Conservation (phyloP, 2,888 invertebrate species). For the Chrysodeixis includens region DNA sequence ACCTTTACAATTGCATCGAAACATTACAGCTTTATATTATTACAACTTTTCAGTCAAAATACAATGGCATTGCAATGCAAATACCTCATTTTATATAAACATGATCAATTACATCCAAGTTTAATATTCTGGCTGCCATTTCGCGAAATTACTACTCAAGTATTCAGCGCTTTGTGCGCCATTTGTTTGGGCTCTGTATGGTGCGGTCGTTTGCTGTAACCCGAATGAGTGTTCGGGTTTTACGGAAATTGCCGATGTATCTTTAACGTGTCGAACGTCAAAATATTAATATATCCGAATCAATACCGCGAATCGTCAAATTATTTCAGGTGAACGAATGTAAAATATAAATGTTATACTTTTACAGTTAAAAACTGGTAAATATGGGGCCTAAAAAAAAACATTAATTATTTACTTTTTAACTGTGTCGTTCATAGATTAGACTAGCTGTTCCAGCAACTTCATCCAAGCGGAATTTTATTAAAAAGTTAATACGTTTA, state of each 20-base stretch:
- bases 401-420: no score
- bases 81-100: slow-evolving; percentile 45
- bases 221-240: slow-evolving; percentile 5
- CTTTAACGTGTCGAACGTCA: not conserved
- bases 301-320: not conserved
- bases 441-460: no score
- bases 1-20: no score
- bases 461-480: no score
- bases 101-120: slow-evolving; percentile 50
- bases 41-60: no score
- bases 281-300: slow-evolving; percentile 20
- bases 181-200: slow-evolving; percentile 26
- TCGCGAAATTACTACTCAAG: slow-evolving; percentile 41
- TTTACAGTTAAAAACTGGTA: no score
- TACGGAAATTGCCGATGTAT: not conserved
- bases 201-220: slow-evolving; percentile 5
- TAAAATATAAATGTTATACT: no score
- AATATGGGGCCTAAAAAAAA: no score
- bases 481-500: no score
- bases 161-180: slow-evolving; percentile 41
- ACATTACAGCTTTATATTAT: no score
- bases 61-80: slow-evolving; percentile 37
- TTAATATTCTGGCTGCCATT: slow-evolving; percentile 53
- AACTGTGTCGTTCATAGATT: no score
- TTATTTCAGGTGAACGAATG: no score